Base-by-base conservation (phyloP, 2,888 invertebrate genomes). In the Pachliopta kotzebuea region DNA sequence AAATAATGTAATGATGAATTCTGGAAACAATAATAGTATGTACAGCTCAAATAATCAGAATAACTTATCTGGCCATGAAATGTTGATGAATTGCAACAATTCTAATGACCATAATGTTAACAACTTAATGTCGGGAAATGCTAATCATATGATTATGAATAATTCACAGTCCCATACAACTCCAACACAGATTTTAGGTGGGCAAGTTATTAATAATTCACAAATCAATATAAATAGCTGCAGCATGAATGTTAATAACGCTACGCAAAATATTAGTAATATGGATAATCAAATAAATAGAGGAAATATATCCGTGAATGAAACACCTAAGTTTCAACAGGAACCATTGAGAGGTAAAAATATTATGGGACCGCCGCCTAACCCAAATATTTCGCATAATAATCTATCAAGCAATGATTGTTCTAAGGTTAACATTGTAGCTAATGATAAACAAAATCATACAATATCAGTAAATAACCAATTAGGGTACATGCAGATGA, bases 401-500 rank as follows among this genome's bases (percentile, higher is more conserved):
- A 84, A 76, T 67, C 72, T 85, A 66, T 65, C 83, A n/a, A 86
- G 72, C 66, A 86, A 78, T 69, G 91, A 91, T 70, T 90, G 88
- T 69, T 81, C 88, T 57, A 90, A 91, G 81, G 83, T 86, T 9
- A 90, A 84, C 70, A 83, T 87, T 60, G 80, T 79, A 6, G 76
- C 72, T 21, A 88, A 82, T 72, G 90, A 91, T 52, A 91, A 91
- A 68, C 85, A 81, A 71, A 89, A 82, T 68, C 90, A 90, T 68
- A 79, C 80, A 1, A 88, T 92, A 72, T 83, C 90, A 26, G 86
- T 90, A 7, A 89, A 77, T 71, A 92, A 86, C 72, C 92, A 89
- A 78, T 82, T 91, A 67, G 86, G 88, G 62, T 92, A 85, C 66
- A 85, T 92, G 81, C 88, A 90, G 74, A 88, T 92, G 87, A 91